phyloP scores from a whole-genome alignment of 2,113 vertebrate species.

The Anhinga rufa region DNA sequence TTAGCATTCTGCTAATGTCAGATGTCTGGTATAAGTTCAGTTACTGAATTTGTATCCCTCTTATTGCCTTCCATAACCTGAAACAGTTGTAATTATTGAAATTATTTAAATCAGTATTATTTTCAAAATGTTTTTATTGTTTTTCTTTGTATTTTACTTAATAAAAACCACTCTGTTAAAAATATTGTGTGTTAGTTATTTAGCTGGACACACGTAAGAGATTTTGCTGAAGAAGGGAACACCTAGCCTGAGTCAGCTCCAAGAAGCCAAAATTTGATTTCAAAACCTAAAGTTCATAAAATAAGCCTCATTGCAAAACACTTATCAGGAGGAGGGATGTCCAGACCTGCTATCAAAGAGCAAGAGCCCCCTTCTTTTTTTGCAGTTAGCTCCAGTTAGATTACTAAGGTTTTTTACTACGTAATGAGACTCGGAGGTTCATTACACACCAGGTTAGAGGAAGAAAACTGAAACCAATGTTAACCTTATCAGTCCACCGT shows the following conservation, averaged over 20 bases:
- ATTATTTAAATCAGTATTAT: neutral
- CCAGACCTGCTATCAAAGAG: neutral
- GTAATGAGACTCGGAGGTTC: neutral
- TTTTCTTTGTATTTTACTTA: neutral
- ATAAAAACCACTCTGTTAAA: neutral
- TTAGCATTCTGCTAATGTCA: neutral
- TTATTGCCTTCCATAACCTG: neutral
- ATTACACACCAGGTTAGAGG: neutral
- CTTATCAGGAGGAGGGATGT: neutral
- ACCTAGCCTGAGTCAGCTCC: neutral
- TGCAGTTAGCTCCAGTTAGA: neutral
- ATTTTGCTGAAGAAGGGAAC: neutral
- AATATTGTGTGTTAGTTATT: neutral
- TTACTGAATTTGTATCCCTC: neutral
- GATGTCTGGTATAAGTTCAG: neutral
- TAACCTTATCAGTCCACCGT: neutral
- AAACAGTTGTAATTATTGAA: neutral
- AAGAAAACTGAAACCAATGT: neutral
- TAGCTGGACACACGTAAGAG: neutral
- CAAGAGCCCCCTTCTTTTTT: neutral
- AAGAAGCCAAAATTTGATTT: neutral
- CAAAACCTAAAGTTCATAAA: neutral
- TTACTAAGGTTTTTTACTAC: neutral
- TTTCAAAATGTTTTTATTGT: neutral
- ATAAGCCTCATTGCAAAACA: neutral